Evolutionary conservation across 2,113 vertebrate species (phyloP).

Genomic region (Hystrix brachyura): DNA sequence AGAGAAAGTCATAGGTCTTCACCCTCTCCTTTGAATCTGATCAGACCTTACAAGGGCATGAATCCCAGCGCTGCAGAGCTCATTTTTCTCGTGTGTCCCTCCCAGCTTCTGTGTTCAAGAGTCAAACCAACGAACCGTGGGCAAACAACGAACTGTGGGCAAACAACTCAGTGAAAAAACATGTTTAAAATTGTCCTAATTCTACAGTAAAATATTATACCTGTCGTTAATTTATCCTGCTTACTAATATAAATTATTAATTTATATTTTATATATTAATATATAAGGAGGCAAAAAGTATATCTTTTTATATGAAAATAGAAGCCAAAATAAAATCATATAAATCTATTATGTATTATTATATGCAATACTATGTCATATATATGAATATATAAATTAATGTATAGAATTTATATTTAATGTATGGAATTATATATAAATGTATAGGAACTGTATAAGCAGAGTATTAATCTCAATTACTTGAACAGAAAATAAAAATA

Average conservation of each 20-base stretch:
- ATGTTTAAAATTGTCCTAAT: background rate
- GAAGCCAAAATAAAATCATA: constrained; percentile 24
- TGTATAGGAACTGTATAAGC: background rate
- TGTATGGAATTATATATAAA: background rate
- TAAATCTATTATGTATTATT: background rate
- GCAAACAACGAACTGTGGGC: background rate
- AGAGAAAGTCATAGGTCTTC: background rate
- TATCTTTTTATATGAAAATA: background rate
- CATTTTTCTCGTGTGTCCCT: background rate
- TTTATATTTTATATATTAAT: background rate
- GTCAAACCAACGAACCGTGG: background rate
- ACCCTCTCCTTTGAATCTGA: background rate
- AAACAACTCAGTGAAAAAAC: constrained; percentile 11
- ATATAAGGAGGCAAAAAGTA: background rate
- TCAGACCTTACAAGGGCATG: background rate
- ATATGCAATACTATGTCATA: background rate
- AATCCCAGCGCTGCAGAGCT: background rate
- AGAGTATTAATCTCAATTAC: constrained; percentile 28
- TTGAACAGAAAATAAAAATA: background rate
- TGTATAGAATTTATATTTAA: background rate
- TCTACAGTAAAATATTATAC: background rate
- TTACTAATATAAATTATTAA: constrained; percentile 4
- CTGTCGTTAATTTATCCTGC: background rate
- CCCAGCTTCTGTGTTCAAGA: background rate
- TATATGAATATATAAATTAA: background rate